Percentiles rank a stretch among this genome's conserved stretches.
Conservation (phyloP, 1,140 invertebrate genomes). For the Oryzaephilus surinamensis region DNA sequence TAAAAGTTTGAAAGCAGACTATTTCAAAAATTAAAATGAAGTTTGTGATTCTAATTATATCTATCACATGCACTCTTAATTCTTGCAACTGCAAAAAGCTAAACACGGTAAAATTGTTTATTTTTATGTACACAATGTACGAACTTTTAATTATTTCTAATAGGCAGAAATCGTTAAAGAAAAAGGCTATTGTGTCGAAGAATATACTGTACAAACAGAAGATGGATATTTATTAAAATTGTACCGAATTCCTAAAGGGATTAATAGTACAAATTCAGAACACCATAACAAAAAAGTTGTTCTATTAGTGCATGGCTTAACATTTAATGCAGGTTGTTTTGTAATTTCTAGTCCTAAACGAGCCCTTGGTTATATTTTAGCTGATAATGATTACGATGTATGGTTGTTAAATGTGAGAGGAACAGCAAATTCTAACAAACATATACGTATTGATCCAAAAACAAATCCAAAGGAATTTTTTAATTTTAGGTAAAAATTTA, state of each 20-base stretch:
- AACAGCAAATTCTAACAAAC: conserved; percentile 50
- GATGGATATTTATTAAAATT: conserved; percentile 46
- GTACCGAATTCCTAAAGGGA: conserved; percentile 29
- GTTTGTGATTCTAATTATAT: no score
- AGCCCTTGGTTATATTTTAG: conserved; percentile 31
- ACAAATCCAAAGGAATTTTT: conserved; percentile 51
- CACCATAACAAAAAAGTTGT: conserved; percentile 29
- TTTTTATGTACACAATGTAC: no score
- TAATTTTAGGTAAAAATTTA: no score
- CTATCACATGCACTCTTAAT: no score
- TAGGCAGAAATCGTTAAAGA: conserved; percentile 22
- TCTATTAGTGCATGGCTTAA: conserved; percentile 56
- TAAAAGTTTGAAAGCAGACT: no score
- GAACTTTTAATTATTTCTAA: background rate
- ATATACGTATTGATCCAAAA: conserved; percentile 39
- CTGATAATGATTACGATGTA: conserved; percentile 19
- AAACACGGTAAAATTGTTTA: no score
- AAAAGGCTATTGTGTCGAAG: conserved; percentile 29
- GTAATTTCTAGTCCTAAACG: conserved; percentile 49
- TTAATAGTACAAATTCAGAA: conserved; percentile 23
- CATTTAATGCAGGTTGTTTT: conserved; percentile 53
- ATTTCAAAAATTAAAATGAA: no score
- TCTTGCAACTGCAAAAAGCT: no score
- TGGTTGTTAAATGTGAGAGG: conserved; percentile 63
- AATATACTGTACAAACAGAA: conserved; percentile 37